These are phyloP conservation scores for Gobio occitaniae DNA, from an alignment of 2,797 vertebrate genomes.

Conservation along the genomic window DNA sequence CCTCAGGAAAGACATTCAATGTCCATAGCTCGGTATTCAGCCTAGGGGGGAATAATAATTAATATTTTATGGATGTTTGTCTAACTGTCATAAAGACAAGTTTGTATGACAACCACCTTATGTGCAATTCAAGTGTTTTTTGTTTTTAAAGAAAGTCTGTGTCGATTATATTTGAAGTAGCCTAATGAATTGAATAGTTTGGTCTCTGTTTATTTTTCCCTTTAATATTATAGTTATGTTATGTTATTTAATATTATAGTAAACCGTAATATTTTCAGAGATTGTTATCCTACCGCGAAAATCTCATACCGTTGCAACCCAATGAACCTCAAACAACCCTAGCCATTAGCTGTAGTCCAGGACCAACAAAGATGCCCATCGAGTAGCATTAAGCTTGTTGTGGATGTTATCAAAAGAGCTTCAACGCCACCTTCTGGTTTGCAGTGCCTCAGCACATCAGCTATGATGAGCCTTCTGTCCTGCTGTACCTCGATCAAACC, in stretches of 20 bases:
- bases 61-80: background rate
- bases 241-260: background rate
- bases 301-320: slow-evolving; percentile 5
- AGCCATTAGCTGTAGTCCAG: too few relatives aligned
- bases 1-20: background rate
- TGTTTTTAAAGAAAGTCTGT: too few relatives aligned
- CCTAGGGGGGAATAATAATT: background rate
- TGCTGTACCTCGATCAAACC: background rate
- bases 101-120: background rate
- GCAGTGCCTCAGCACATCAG: slow-evolving; percentile 9
- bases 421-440: background rate
- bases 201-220: background rate
- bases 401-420: background rate
- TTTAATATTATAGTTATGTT: background rate
- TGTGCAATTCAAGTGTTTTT: background rate
- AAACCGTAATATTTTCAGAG: background rate
- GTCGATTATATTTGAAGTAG: background rate
- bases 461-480: background rate
- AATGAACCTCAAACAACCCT: background rate
- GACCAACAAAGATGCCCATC: background rate
- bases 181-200: background rate
- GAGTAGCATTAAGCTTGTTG: background rate
- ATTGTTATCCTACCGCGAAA: background rate
- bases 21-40: background rate
- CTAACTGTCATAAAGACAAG: background rate